Conservation (phyloP, 2,888 invertebrate species). For the Formica aserva region DNA sequence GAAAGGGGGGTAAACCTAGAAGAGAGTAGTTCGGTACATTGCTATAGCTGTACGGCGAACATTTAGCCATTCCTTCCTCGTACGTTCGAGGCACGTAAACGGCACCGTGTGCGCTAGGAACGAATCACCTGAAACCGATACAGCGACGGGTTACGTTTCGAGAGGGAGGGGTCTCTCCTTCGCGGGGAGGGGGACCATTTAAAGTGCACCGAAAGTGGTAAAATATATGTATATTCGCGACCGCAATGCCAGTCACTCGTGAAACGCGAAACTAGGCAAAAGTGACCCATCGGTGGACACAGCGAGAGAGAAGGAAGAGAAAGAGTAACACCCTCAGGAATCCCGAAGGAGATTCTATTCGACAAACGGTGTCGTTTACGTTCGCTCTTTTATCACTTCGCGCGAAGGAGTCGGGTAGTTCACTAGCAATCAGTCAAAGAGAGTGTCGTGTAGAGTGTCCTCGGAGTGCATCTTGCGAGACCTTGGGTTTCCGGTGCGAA, state of each 20-base stretch:
- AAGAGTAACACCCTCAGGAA: constrained; percentile 25
- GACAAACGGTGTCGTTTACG: not conserved
- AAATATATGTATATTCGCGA: constrained; percentile 55
- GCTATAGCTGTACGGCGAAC: constrained; percentile 47
- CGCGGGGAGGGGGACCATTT: constrained; percentile 44
- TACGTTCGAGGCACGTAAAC: constrained; percentile 44
- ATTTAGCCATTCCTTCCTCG: constrained; percentile 67
- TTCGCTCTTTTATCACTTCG: constrained; percentile 53
- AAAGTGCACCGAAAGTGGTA: constrained; percentile 65
- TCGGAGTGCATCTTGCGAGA: constrained; percentile 43
- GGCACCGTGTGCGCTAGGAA: not conserved
- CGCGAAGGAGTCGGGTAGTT: constrained; percentile 32
- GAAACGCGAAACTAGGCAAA: constrained; percentile 76
- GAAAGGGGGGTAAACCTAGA: constrained; percentile 53
- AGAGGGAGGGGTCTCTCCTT: constrained; percentile 1
- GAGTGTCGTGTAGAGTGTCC: constrained; percentile 63
- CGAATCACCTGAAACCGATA: constrained; percentile 32
- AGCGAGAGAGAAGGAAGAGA: constrained; percentile 36
- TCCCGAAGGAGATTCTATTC: constrained; percentile 28
- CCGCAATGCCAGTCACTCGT: constrained; percentile 73
- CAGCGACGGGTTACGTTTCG: constrained; percentile 9
- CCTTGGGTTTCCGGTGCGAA: constrained; percentile 31
- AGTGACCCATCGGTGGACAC: constrained; percentile 59
- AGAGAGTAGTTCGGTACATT: constrained; percentile 58
- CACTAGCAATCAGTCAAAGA: constrained; percentile 49